Evolutionary conservation across 2,113 vertebrate species (phyloP).

Genomic region (Benthochromis sp.): DNA sequence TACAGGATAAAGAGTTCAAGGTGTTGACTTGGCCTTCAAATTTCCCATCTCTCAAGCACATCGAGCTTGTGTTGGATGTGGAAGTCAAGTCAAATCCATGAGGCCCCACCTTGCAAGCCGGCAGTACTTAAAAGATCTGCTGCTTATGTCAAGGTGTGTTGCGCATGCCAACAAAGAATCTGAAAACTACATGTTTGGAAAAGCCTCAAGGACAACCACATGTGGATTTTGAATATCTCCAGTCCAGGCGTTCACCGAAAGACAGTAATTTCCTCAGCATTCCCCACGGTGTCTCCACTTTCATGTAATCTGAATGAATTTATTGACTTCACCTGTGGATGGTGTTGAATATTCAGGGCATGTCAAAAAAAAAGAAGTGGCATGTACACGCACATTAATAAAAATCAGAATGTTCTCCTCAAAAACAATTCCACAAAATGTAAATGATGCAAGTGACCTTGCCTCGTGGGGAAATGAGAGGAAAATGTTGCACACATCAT

Average conservation of each 20-base stretch:
- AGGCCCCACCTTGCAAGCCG: neutral
- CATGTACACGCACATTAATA: constrained; percentile 56
- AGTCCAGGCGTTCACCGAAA: neutral
- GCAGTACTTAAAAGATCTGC: neutral
- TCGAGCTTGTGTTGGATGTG: neutral
- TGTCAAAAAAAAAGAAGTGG: constrained; percentile 27
- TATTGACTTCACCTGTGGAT: constrained; percentile 51
- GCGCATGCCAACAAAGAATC: neutral
- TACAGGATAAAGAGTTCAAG: neutral
- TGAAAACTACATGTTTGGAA: neutral
- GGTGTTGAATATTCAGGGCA: constrained; percentile 62
- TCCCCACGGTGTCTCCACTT: constrained; percentile 11
- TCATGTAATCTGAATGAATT: constrained; percentile 46
- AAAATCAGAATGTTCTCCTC: constrained; percentile 54
- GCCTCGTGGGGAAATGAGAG: constrained; percentile 35
- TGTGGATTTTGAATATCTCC: neutral
- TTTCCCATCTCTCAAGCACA: neutral
- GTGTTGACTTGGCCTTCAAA: neutral
- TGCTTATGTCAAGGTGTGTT: neutral
- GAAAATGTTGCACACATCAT: constrained; percentile 24
- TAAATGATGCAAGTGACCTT: constrained; percentile 69
- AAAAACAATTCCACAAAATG: constrained; percentile 60
- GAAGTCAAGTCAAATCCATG: neutral
- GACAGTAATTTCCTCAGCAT: constrained; percentile 3
- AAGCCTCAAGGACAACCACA: constrained; percentile 16